Evolutionary conservation across 2,888 invertebrate genomes (phyloP).

Genomic region (Tachina lurida): DNA sequence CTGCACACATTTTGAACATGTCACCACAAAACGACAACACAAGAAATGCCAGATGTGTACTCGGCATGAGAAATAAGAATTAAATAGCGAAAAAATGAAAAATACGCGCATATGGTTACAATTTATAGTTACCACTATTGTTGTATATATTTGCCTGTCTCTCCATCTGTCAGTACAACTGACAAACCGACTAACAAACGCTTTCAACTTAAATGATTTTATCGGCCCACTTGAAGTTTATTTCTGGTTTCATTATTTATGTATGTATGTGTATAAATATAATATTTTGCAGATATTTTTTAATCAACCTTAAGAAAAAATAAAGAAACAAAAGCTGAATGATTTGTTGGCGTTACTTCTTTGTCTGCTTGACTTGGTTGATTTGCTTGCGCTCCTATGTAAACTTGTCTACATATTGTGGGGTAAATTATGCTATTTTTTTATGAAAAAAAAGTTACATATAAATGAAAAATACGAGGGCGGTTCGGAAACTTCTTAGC

Average conservation of each 20-base stretch:
- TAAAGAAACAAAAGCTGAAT: slow-evolving; percentile 8
- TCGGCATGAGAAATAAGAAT: too few relatives aligned
- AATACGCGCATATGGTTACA: slow-evolving; percentile 1
- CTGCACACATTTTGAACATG: too few relatives aligned
- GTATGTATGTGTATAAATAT: not conserved
- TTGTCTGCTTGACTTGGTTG: slow-evolving; percentile 16
- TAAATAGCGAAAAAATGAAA: not conserved
- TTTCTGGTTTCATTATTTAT: slow-evolving; percentile 57
- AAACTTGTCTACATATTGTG: not conserved
- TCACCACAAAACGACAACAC: too few relatives aligned
- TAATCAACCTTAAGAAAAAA: slow-evolving; percentile 33
- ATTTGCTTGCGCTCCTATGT: not conserved
- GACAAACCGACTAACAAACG: not conserved
- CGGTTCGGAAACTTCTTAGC: too few relatives aligned
- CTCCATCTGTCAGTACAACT: not conserved
- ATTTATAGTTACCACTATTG: not conserved
- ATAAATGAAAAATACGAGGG: too few relatives aligned
- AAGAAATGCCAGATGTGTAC: too few relatives aligned
- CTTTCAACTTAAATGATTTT: slow-evolving; percentile 37
- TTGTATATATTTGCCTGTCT: not conserved
- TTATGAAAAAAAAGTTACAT: too few relatives aligned
- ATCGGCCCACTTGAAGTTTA: slow-evolving; percentile 68
- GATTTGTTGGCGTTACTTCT: slow-evolving; percentile 55
- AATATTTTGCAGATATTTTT: slow-evolving; percentile 16
- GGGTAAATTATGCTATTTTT: not conserved